A percentile compares a stretch with the other conserved stretches of the same genome.
Evolutionary conservation across 2,113 vertebrate genomes (phyloP).

Genomic region (Cyphotilapia sp.): DNA sequence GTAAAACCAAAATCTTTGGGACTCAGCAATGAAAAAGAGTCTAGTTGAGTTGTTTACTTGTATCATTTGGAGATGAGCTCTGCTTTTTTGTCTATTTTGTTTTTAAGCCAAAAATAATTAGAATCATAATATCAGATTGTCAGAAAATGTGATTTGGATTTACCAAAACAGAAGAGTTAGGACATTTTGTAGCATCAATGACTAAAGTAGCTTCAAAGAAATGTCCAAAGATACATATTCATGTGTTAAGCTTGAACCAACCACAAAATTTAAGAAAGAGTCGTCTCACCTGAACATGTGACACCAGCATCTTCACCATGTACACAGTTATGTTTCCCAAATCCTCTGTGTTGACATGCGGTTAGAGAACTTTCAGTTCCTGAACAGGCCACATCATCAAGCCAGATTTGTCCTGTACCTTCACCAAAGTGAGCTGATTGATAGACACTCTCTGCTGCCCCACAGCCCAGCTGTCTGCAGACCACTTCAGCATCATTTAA

Average conservation of each 20-base stretch:
- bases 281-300: neutral
- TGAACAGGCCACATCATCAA: neutral
- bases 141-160: neutral
- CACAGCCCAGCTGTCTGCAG: neutral
- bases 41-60: neutral
- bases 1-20: neutral
- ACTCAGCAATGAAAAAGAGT: neutral
- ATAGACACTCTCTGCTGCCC: rapidly evolving
- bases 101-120: neutral
- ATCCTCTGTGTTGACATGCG: rapidly evolving
- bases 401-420: neutral
- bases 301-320: neutral
- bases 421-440: rapidly evolving
- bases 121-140: neutral
- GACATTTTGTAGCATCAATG: neutral
- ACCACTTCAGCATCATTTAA: neutral
- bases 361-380: neutral
- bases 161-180: neutral
- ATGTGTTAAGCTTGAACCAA: neutral
- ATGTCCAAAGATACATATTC: neutral
- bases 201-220: neutral
- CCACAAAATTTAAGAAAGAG: neutral
- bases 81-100: neutral
- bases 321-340: neutral
- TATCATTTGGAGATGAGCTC: neutral